phyloP scores from a whole-genome alignment of 2,888 invertebrate genomes.

The Girardia tigrina region DNA sequence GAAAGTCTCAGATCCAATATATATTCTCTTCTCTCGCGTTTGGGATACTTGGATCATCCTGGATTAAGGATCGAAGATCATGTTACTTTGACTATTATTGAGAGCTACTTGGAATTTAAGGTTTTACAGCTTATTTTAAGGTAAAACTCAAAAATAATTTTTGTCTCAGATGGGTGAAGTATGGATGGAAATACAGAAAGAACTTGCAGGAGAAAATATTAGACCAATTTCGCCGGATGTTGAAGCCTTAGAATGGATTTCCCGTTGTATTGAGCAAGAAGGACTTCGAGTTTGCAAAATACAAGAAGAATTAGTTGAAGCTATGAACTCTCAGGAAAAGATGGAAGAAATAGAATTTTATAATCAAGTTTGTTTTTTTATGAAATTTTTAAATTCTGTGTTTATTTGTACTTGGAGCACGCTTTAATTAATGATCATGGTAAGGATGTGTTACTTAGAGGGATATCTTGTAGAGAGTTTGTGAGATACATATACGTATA shows the following conservation, averaged over 20 bases:
- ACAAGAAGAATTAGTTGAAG: conserved; percentile 46
- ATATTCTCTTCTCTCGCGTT: conserved; percentile 48
- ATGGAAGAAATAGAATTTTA: conserved; percentile 44
- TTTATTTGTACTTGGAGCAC: too few species aligned
- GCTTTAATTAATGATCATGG: too few species aligned
- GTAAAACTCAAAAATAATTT: neutral
- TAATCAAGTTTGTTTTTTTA: conserved; percentile 40
- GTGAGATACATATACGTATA: too few species aligned
- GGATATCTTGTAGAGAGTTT: too few species aligned
- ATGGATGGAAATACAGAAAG: conserved; percentile 47
- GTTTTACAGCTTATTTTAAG: conserved; percentile 38
- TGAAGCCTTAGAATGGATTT: conserved; percentile 47
- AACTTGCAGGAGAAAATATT: conserved; percentile 45
- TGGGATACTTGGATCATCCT: conserved; percentile 47
- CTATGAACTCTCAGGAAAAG: conserved; percentile 46
- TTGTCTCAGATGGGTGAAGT: conserved; percentile 46
- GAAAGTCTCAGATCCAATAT: conserved; percentile 50
- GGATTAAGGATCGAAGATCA: conserved; percentile 48
- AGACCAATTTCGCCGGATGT: conserved; percentile 49
- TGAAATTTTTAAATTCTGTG: too few species aligned
- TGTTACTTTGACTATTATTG: conserved; percentile 48
- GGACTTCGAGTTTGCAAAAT: conserved; percentile 44
- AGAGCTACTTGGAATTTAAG: conserved; percentile 51
- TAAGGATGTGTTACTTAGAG: too few species aligned
- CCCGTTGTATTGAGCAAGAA: conserved; percentile 45